These are phyloP conservation scores for Mastomys natalensis DNA, from an alignment of 2,113 vertebrate species.

Conservation along the genomic window DNA sequence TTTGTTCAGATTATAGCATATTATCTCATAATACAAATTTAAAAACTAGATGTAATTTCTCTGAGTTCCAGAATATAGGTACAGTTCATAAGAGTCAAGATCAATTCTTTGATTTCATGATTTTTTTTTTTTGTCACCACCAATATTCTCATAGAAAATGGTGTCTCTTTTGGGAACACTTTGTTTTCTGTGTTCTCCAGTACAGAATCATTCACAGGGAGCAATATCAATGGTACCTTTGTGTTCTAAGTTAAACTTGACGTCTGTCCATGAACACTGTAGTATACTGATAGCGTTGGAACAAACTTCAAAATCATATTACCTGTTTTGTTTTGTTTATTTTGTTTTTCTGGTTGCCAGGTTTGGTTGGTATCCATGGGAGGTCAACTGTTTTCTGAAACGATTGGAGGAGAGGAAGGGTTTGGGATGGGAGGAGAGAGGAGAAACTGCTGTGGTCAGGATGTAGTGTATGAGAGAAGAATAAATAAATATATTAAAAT, in stretches of 20 bases:
- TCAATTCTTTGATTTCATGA: background rate
- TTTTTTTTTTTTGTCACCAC: background rate
- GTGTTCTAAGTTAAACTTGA: background rate
- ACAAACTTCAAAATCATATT: background rate
- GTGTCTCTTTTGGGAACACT: background rate
- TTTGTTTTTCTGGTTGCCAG: background rate
- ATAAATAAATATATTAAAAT: background rate
- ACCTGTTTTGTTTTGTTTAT: background rate
- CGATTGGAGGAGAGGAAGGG: background rate
- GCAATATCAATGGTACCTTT: background rate
- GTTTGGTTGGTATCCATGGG: background rate
- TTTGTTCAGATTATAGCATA: background rate
- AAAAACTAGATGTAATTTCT: background rate
- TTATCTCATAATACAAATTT: background rate
- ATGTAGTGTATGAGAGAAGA: background rate
- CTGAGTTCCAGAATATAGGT: background rate
- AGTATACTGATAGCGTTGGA: background rate
- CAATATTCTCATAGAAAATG: background rate
- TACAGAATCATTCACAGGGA: background rate
- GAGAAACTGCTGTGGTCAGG: background rate
- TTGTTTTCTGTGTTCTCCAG: background rate
- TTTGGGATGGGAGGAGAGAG: background rate
- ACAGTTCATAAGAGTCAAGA: background rate
- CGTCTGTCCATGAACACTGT: background rate
- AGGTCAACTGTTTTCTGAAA: background rate